These are phyloP conservation scores for Poecilia velifera DNA, from an alignment of 2,797 vertebrate genomes.

Conservation along the genomic window DNA sequence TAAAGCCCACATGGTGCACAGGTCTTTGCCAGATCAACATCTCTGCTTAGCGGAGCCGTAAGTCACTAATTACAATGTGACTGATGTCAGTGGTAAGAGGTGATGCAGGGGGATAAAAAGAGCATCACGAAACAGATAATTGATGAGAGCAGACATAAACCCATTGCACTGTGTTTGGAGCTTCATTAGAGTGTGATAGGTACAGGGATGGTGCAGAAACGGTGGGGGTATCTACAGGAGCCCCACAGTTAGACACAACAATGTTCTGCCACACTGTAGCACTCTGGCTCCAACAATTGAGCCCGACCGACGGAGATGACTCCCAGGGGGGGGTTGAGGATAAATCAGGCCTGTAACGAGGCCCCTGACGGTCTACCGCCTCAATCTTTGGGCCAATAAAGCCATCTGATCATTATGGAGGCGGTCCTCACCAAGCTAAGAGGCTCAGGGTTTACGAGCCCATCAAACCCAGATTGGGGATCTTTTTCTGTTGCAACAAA, in stretches of 20 bases:
- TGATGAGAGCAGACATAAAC: constrained; percentile 30
- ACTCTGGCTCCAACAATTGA: constrained; percentile 29
- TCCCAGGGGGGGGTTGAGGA: constrained; percentile 70
- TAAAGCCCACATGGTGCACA: constrained; percentile 28
- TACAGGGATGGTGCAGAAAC: constrained; percentile 33
- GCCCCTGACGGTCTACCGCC: constrained; percentile 55
- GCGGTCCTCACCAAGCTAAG: constrained; percentile 31
- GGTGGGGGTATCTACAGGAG: background rate
- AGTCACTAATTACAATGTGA: constrained; percentile 49
- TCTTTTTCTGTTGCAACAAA: constrained; percentile 62
- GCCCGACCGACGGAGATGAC: constrained; percentile 61
- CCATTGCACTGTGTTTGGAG: constrained; percentile 38
- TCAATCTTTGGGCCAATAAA: constrained; percentile 64
- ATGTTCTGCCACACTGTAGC: constrained; percentile 36
- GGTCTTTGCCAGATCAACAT: constrained; percentile 50
- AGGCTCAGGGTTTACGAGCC: constrained; percentile 73
- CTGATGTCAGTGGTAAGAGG: constrained; percentile 22
- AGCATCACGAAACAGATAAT: constrained; percentile 38
- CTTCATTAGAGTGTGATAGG: constrained; percentile 61
- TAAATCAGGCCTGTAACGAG: constrained; percentile 80
- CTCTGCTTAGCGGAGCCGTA: constrained; percentile 49
- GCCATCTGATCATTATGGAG: constrained; percentile 72
- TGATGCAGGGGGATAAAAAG: constrained; percentile 3
- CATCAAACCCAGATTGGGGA: constrained; percentile 75
- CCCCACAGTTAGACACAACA: constrained; percentile 24